Conservation (phyloP, 2,797 vertebrate genomes). For the Microctenopoma stevenorrisi region DNA sequence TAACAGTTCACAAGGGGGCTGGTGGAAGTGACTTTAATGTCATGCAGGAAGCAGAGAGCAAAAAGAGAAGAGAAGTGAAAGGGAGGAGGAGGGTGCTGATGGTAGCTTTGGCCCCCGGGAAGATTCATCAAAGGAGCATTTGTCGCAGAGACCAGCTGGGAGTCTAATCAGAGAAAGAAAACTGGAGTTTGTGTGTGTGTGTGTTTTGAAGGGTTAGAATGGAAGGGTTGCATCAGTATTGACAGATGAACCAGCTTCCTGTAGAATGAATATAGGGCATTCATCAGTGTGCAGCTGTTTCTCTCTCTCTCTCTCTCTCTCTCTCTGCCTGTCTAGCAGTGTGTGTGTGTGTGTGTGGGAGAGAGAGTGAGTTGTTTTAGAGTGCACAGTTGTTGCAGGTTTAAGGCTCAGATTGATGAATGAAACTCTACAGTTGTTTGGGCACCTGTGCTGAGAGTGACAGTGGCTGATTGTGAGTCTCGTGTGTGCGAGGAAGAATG, state of each 20-base stretch:
- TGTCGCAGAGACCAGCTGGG: slow-evolving; percentile 83
- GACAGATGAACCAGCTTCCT: slow-evolving; percentile 79
- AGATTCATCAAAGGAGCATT: slow-evolving; percentile 81
- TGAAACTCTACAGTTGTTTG: slow-evolving; percentile 66
- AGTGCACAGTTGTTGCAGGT: slow-evolving; percentile 71
- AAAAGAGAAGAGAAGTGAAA: slow-evolving; percentile 39
- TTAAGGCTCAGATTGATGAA: slow-evolving; percentile 75
- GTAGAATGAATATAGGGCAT: slow-evolving; percentile 78
- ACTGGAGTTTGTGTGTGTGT: slow-evolving; percentile 55
- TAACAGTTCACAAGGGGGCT: slow-evolving; percentile 32
- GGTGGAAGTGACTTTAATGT: slow-evolving; percentile 72
- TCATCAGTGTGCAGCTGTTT: slow-evolving; percentile 82
- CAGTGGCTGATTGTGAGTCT: slow-evolving; percentile 20
- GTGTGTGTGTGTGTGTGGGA: slow-evolving; percentile 36
- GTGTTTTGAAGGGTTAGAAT: slow-evolving; percentile 57
- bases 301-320: slow-evolving; percentile 4
- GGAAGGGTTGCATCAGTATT: slow-evolving; percentile 78
- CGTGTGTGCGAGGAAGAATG: not conserved
- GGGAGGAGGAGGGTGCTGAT: slow-evolving; percentile 53
- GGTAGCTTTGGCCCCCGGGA: slow-evolving; percentile 71
- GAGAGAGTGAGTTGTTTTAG: slow-evolving; percentile 52
- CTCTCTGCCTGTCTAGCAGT: slow-evolving; percentile 27
- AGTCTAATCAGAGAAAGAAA: slow-evolving; percentile 74
- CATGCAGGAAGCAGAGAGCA: slow-evolving; percentile 59
- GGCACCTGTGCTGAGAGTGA: slow-evolving; percentile 74